These are phyloP conservation scores for Limosa lapponica DNA, from an alignment of 2,797 vertebrate genomes.

Conservation along the genomic window DNA sequence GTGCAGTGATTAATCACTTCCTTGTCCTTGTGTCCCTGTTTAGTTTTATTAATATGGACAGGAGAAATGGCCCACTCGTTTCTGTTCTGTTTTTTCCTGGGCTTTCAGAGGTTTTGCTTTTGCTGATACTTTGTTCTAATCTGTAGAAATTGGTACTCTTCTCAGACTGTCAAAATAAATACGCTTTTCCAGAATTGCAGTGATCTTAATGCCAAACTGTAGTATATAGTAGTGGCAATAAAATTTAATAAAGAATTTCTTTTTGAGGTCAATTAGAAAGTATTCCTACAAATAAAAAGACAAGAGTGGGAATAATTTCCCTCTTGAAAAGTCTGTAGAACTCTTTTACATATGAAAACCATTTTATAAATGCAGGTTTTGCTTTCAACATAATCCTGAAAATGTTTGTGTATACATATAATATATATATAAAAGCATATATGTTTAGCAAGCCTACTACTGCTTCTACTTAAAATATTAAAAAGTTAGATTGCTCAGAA, in stretches of 20 bases:
- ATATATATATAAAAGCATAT: neutral
- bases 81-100: neutral
- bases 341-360: neutral
- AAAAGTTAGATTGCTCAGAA: neutral
- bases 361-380: neutral
- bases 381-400: neutral
- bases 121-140: neutral
- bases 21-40: neutral
- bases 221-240: neutral
- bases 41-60: neutral
- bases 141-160: neutral
- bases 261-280: slow-evolving; percentile 1
- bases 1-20: neutral
- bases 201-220: neutral
- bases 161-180: neutral
- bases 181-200: neutral
- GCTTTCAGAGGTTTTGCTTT: neutral
- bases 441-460: neutral
- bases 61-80: neutral
- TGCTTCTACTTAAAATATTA: neutral
- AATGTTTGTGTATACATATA: neutral
- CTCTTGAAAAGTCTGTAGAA: neutral
- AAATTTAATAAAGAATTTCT: neutral
- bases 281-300: neutral
- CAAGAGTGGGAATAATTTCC: neutral